Evolutionary conservation across 2,888 invertebrate genomes (phyloP).

Genomic region (Halictus quadricinctus): DNA sequence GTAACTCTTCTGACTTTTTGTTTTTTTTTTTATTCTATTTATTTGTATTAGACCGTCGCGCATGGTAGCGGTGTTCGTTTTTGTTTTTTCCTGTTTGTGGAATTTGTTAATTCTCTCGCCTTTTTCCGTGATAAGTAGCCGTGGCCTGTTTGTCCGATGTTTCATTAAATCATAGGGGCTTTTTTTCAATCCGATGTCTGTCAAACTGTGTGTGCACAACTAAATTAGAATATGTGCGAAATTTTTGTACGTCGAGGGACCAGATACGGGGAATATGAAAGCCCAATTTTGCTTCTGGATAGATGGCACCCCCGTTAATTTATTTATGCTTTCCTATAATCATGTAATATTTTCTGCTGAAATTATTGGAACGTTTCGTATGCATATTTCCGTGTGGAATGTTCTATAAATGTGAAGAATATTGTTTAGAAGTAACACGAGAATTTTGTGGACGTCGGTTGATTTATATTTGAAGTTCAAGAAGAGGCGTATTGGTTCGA

Average conservation of each 20-base stretch:
- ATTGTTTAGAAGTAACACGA: neutral
- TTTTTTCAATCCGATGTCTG: neutral
- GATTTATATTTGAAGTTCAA: neutral
- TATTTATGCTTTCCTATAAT: neutral
- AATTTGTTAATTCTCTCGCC: neutral
- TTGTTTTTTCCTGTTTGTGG: neutral
- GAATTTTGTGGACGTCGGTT: neutral
- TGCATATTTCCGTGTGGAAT: neutral
- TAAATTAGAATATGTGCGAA: neutral
- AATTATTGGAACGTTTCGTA: neutral
- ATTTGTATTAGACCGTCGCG: neutral
- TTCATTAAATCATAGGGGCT: neutral
- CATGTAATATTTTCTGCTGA: neutral
- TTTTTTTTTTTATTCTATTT: slow-evolving; percentile 1
- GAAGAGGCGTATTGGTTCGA: neutral
- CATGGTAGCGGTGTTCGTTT: neutral
- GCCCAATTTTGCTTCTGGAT: neutral
- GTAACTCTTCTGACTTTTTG: neutral
- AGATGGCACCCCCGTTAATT: neutral
- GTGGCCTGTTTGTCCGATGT: neutral
- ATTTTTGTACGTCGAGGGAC: neutral
- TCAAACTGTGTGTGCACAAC: neutral
- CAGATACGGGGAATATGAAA: neutral
- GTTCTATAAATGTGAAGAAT: neutral
- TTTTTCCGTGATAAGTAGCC: neutral